Evolutionary conservation across 2,888 invertebrate species (phyloP).

Genomic region (Agonopterix subpropinquella): DNA sequence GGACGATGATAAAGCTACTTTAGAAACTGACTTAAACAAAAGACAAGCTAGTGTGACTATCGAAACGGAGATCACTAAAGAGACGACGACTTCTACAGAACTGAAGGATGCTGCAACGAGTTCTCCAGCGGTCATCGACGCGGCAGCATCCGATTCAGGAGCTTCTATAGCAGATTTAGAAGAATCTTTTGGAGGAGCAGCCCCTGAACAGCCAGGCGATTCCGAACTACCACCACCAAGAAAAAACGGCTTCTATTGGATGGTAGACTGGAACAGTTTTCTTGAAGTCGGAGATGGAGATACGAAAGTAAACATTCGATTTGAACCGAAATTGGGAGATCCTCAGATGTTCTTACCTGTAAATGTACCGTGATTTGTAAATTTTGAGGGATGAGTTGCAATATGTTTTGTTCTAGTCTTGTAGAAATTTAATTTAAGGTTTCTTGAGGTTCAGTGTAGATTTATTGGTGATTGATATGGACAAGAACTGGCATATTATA

Average conservation of each 20-base stretch:
- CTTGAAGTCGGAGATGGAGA: slow-evolving; percentile 87
- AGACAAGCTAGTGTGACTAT: slow-evolving; percentile 40
- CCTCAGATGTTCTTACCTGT: slow-evolving; percentile 85
- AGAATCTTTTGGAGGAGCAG: slow-evolving; percentile 85
- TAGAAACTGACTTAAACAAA: slow-evolving; percentile 47
- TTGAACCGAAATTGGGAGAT: slow-evolving; percentile 88
- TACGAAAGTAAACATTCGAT: slow-evolving; percentile 84
- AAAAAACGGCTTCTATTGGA: slow-evolving; percentile 88
- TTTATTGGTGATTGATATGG: no score
- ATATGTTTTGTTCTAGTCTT: slow-evolving; percentile 8
- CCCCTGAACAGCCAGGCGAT: slow-evolving; percentile 73
- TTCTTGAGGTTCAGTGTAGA: no score
- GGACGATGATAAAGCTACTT: slow-evolving; percentile 32
- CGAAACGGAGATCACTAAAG: slow-evolving; percentile 15
- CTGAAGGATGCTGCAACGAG: slow-evolving; percentile 33
- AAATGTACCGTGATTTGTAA: slow-evolving; percentile 77
- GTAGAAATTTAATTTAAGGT: slow-evolving; percentile 2
- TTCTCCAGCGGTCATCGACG: slow-evolving; percentile 29
- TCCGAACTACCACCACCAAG: slow-evolving; percentile 79
- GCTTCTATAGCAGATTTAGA: slow-evolving; percentile 81
- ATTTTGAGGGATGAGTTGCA: background rate
- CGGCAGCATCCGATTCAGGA: slow-evolving; percentile 56
- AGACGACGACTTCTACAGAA: slow-evolving; percentile 25
- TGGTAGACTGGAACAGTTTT: slow-evolving; percentile 91
- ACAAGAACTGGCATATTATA: no score